Percentiles rank a stretch among this genome's conserved stretches.
phyloP scores from a whole-genome alignment of 2,888 invertebrate genomes.

The Mimas tiliae region DNA sequence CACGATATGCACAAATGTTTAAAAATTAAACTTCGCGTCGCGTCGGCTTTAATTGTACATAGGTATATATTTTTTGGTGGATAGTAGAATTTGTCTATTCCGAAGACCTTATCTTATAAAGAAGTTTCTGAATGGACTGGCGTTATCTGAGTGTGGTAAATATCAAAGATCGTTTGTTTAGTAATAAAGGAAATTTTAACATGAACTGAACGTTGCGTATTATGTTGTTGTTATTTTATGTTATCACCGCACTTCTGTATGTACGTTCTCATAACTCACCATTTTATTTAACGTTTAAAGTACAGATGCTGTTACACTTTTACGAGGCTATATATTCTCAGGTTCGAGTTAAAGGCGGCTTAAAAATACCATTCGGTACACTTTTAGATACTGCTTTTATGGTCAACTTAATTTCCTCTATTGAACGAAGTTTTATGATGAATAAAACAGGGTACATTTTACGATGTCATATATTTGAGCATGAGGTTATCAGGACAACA shows the following conservation, averaged over 20 bases:
- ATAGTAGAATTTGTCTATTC: too few relatives aligned
- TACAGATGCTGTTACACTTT: conserved; percentile 30
- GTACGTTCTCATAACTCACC: conserved; percentile 19
- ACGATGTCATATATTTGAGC: conserved; percentile 59
- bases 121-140: neutral
- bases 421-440: conserved; percentile 60
- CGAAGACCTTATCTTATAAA: neutral
- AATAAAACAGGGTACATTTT: conserved; percentile 60
- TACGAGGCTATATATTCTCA: conserved; percentile 35
- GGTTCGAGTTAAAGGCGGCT: conserved; percentile 28
- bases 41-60: neutral
- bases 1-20: too few relatives aligned
- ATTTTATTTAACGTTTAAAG: conserved; percentile 24
- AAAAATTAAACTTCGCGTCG: too few relatives aligned
- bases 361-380: conserved; percentile 32
- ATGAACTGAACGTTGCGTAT: neutral
- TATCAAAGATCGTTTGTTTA: conserved; percentile 15
- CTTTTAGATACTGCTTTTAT: conserved; percentile 49
- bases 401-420: conserved; percentile 61
- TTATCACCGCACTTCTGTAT: conserved; percentile 1
- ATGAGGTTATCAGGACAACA: conserved; percentile 51
- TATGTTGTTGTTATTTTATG: conserved; percentile 10
- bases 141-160: neutral
- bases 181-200: neutral
- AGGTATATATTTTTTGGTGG: neutral